Conservation (phyloP, 1,140 invertebrate species). For the Oncopodura yosiiana region DNA sequence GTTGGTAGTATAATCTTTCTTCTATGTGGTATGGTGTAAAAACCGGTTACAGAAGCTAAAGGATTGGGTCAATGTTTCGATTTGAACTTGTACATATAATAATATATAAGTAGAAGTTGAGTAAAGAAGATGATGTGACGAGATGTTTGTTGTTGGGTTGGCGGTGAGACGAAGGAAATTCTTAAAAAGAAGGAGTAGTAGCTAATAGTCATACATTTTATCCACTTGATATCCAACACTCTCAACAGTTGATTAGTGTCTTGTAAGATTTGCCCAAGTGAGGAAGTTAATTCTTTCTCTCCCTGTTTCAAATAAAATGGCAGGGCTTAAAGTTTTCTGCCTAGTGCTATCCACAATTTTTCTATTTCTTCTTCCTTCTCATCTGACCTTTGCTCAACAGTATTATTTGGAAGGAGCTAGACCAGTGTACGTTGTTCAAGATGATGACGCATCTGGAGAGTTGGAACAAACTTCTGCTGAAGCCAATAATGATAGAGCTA, state of each 20-base stretch:
- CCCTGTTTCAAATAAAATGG: too few species aligned
- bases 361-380: background rate
- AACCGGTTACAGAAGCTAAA: constrained; percentile 12
- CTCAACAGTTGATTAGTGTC: constrained; percentile 2
- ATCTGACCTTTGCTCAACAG: too few species aligned
- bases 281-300: too few species aligned
- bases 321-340: constrained; percentile 5
- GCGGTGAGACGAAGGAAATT: too few species aligned
- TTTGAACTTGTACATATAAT: constrained; percentile 9
- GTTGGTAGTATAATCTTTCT: too few species aligned
- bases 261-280: constrained; percentile 7
- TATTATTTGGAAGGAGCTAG: constrained; percentile 8
- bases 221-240: too few species aligned
- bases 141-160: too few species aligned
- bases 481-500: background rate
- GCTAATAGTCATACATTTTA: too few species aligned
- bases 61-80: constrained; percentile 15
- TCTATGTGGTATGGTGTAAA: too few species aligned
- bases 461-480: background rate
- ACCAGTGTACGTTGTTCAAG: constrained; percentile 4
- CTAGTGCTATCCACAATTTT: background rate
- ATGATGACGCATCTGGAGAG: background rate
- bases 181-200: too few species aligned
- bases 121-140: too few species aligned
- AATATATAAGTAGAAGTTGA: too few species aligned